Conservation (phyloP, 2,888 invertebrate genomes). For the Ischnus inquisitorius region DNA sequence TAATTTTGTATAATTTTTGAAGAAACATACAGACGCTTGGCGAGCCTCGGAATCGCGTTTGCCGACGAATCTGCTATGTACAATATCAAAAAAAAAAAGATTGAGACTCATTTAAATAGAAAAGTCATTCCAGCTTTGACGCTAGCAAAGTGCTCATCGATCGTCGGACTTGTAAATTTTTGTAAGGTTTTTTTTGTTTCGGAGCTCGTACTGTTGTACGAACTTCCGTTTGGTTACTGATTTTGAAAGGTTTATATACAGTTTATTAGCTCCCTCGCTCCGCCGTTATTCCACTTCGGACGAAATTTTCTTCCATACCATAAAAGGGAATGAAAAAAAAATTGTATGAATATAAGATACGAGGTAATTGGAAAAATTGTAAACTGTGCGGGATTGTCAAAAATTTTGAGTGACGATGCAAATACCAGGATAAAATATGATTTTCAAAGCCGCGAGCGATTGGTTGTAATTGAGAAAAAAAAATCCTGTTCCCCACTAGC, state of each 20-base stretch:
- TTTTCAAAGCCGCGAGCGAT: slow-evolving; percentile 2
- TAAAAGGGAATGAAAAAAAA: neutral
- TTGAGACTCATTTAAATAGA: slow-evolving; percentile 33
- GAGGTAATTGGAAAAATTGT: neutral
- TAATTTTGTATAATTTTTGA: slow-evolving; percentile 35
- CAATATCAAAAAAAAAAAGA: slow-evolving; percentile 23
- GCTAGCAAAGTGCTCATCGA: slow-evolving; percentile 6
- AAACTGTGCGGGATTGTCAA: neutral
- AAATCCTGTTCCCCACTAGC: neutral
- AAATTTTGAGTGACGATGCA: neutral
- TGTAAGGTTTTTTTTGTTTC: neutral
- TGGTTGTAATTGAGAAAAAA: neutral
- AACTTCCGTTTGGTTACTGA: neutral
- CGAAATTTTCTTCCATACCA: slow-evolving; percentile 10
- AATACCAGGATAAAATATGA: neutral
- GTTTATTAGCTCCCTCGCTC: slow-evolving; percentile 5
- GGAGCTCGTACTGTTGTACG: neutral
- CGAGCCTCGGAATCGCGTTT: neutral
- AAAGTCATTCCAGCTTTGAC: slow-evolving; percentile 57
- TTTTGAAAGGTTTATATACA: slow-evolving; percentile 4
- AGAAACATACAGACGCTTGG: slow-evolving; percentile 6
- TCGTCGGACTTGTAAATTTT: slow-evolving; percentile 21
- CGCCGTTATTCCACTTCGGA: neutral
- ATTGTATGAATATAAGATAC: neutral
- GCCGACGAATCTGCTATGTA: neutral